phyloP scores from a whole-genome alignment of 2,888 invertebrate species.

The Rhopalosiphum nymphaeae region DNA sequence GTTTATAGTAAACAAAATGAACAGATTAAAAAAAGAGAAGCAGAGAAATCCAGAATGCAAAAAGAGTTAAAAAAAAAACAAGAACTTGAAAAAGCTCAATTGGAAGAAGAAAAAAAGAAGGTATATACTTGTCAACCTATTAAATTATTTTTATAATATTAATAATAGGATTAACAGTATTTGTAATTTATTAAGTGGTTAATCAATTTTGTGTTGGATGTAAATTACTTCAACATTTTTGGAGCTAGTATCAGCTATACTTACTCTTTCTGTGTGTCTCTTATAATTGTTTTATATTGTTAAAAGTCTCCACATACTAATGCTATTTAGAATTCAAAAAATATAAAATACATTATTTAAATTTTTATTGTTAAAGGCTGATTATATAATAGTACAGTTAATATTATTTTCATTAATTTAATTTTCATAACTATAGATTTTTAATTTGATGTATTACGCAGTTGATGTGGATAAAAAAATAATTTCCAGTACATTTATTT shows the following conservation, averaged over 20 bases:
- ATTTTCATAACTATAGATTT: neutral
- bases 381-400: neutral
- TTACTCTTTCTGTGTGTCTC: neutral
- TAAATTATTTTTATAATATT: neutral
- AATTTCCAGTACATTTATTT: neutral
- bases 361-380: neutral
- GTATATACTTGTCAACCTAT: neutral
- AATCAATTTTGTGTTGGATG: neutral
- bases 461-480: neutral
- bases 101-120: conserved; percentile 65
- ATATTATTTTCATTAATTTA: neutral
- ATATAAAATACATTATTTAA: neutral
- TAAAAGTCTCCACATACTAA: neutral
- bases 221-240: neutral
- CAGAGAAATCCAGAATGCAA: conserved; percentile 62
- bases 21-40: conserved; percentile 57
- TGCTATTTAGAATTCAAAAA: neutral
- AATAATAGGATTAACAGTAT: neutral
- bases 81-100: conserved; percentile 66
- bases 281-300: neutral
- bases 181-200: neutral
- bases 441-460: neutral
- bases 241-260: neutral
- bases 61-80: conserved; percentile 66
- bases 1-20: conserved; percentile 68